These are phyloP conservation scores for Microctenopoma lineatum DNA, from an alignment of 2,797 vertebrate genomes.

Conservation along the genomic window DNA sequence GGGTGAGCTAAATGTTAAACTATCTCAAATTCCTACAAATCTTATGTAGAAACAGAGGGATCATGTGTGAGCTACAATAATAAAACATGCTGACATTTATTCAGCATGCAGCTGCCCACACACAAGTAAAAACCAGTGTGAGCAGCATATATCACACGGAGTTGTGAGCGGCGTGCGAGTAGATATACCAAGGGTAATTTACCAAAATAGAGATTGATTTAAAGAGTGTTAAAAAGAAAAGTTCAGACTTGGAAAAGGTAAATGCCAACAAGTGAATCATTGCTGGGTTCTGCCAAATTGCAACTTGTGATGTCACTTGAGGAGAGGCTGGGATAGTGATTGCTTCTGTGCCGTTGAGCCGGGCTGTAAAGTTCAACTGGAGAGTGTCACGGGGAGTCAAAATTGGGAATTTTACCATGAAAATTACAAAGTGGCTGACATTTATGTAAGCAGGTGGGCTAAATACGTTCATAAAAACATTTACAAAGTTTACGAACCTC, in stretches of 20 bases:
- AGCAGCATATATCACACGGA: slow-evolving; percentile 17
- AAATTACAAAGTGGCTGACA: slow-evolving; percentile 1
- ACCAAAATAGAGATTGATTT: slow-evolving; percentile 41
- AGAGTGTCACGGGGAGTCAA: not conserved
- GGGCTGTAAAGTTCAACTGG: not conserved
- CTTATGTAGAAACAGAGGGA: slow-evolving; percentile 26
- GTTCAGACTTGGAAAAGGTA: slow-evolving; percentile 34
- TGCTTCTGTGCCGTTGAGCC: not conserved
- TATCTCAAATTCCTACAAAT: slow-evolving; percentile 32
- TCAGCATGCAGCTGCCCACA: slow-evolving; percentile 35
- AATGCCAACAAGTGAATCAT: slow-evolving; percentile 54
- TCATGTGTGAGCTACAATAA: slow-evolving; percentile 10
- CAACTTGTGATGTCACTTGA: slow-evolving; percentile 14
- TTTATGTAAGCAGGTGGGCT: not conserved
- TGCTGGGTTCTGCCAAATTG: slow-evolving; percentile 13
- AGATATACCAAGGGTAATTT: slow-evolving; percentile 18
- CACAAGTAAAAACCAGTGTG: slow-evolving; percentile 19
- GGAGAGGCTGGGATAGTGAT: slow-evolving; percentile 11
- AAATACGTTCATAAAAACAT: not conserved
- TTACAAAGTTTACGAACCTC: not conserved
- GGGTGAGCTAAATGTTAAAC: slow-evolving; percentile 20
- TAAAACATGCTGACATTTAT: slow-evolving; percentile 59
- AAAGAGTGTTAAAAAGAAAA: slow-evolving; percentile 35
- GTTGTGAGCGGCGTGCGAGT: slow-evolving; percentile 15
- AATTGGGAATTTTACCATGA: not conserved